phyloP scores from a whole-genome alignment of 2,888 invertebrate species.

The Spodoptera littoralis region DNA sequence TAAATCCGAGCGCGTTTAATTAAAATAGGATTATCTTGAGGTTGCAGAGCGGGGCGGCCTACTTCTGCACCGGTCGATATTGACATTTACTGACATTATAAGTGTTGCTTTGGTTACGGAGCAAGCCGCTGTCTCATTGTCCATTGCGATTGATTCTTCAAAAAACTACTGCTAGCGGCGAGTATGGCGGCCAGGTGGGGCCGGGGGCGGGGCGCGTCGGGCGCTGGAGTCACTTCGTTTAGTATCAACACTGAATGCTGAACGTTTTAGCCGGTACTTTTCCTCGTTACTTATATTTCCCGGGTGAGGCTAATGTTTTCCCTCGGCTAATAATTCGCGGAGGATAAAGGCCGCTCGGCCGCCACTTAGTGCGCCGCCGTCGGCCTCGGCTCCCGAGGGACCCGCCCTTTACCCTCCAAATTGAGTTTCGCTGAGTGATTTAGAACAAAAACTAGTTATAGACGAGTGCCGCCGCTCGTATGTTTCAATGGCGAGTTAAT shows the following conservation, averaged over 20 bases:
- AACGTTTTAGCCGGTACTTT: constrained; percentile 61
- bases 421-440: constrained; percentile 82
- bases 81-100: constrained; percentile 10
- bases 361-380: constrained; percentile 66
- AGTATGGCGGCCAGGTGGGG: too few relatives aligned
- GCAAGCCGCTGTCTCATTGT: neutral
- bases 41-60: constrained; percentile 62
- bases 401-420: constrained; percentile 73
- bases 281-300: constrained; percentile 67
- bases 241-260: constrained; percentile 43
- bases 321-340: constrained; percentile 74
- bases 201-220: too few relatives aligned
- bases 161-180: too few relatives aligned
- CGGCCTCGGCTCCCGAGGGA: constrained; percentile 64
- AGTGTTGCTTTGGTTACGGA: neutral
- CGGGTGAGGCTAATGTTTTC: constrained; percentile 71
- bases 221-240: constrained; percentile 25
- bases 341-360: constrained; percentile 69
- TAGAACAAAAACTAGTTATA: constrained; percentile 78
- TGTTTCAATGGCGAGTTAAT: constrained; percentile 61
- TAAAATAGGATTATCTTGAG: constrained; percentile 81
- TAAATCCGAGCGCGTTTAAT: constrained; percentile 77
- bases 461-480: constrained; percentile 62
- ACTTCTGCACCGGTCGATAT: constrained; percentile 50
- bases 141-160: neutral